Percentiles rank a stretch among this genome's conserved stretches.
These are phyloP conservation scores for Nasonia vitripennis DNA, from an alignment of 1,140 invertebrate species.

Conservation along the genomic window DNA sequence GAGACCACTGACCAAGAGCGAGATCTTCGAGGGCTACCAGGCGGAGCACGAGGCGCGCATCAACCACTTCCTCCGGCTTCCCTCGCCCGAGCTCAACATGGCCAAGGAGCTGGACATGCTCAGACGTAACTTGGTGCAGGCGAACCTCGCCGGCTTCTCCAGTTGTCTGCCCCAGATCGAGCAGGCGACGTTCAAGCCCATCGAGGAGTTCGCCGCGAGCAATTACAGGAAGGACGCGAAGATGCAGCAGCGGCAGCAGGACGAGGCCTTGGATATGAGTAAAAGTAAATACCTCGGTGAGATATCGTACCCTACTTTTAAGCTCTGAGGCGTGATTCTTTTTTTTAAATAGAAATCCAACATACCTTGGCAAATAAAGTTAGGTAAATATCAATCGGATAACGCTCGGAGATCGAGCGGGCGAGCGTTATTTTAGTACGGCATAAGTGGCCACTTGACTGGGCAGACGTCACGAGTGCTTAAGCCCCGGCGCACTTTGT, in stretches of 20 bases:
- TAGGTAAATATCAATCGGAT: background rate
- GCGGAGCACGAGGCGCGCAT: background rate
- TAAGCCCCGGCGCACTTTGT: slow-evolving; percentile 30
- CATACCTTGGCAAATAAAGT: background rate
- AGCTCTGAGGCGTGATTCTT: background rate
- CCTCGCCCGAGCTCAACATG: slow-evolving; percentile 65
- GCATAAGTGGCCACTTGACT: slow-evolving; percentile 73
- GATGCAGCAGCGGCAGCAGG: slow-evolving; percentile 62
- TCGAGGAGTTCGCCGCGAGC: slow-evolving; percentile 54
- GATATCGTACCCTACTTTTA: slow-evolving; percentile 30
- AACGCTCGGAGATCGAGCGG: background rate
- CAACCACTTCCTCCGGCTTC: slow-evolving; percentile 56
- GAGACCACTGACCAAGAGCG: background rate
- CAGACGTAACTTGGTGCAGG: slow-evolving; percentile 68
- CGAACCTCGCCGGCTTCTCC: slow-evolving; percentile 65
- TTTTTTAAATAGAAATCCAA: background rate
- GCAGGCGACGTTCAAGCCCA: slow-evolving; percentile 60
- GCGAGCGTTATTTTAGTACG: slow-evolving; percentile 74
- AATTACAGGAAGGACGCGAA: background rate
- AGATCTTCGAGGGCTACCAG: background rate
- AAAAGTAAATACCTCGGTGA: slow-evolving; percentile 73
- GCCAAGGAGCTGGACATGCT: slow-evolving; percentile 65
- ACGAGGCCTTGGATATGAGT: slow-evolving; percentile 73
- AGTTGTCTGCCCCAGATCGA: slow-evolving; percentile 57
- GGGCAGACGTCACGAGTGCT: slow-evolving; percentile 73